Conservation (phyloP, 2,797 vertebrate species). For the Poeciliopsis presidionis region DNA sequence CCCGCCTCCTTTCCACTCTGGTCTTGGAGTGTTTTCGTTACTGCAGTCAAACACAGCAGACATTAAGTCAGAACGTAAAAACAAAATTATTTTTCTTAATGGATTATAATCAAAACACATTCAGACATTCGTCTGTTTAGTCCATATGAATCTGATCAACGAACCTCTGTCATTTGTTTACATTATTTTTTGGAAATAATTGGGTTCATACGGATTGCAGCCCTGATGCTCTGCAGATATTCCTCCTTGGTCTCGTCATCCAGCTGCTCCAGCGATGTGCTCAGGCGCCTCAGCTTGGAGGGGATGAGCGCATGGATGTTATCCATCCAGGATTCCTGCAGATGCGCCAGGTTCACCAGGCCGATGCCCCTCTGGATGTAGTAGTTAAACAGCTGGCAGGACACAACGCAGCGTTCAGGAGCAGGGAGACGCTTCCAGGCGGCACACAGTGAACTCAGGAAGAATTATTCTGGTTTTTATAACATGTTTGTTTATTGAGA, state of each 20-base stretch:
- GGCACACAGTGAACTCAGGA: neutral
- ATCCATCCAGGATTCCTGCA: constrained; percentile 86
- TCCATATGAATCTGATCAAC: neutral
- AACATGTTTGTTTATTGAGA: neutral
- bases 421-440: neutral
- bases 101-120: neutral
- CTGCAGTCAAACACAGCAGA: constrained; percentile 72
- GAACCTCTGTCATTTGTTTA: neutral
- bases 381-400: constrained; percentile 81
- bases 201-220: constrained; percentile 66
- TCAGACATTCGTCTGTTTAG: neutral
- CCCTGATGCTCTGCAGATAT: constrained; percentile 85
- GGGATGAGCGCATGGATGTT: constrained; percentile 81
- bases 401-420: constrained; percentile 12
- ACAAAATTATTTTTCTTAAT: neutral
- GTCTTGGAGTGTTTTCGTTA: constrained; percentile 83
- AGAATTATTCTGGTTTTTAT: neutral
- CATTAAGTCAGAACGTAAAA: neutral
- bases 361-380: constrained; percentile 86
- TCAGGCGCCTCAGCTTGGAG: constrained; percentile 72
- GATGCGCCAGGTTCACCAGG: constrained; percentile 78
- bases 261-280: constrained; percentile 66
- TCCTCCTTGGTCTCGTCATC: constrained; percentile 87
- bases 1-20: constrained; percentile 59
- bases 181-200: neutral